Evolutionary conservation across 2,797 vertebrate species (phyloP).

Genomic region (Euthynnus affinis): DNA sequence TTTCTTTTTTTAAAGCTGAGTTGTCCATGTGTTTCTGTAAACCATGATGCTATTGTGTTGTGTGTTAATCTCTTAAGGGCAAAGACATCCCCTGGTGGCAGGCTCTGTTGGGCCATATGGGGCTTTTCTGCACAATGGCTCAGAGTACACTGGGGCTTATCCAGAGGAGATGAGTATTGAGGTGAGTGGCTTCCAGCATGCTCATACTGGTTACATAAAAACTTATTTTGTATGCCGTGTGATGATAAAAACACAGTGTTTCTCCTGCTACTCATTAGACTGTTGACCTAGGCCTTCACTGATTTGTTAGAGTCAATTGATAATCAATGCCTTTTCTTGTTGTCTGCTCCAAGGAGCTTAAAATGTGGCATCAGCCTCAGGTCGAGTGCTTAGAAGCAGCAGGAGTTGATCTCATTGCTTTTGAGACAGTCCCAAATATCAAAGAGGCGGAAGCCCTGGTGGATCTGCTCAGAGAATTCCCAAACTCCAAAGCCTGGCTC

Average conservation of each 20-base stretch:
- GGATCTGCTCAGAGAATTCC: constrained; percentile 88
- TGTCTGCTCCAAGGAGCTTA: constrained; percentile 80
- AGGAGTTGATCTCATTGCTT: constrained; percentile 87
- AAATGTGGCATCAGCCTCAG: constrained; percentile 87
- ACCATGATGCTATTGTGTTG: background rate
- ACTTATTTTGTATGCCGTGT: background rate
- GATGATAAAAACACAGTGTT: background rate
- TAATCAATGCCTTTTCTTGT: constrained; percentile 2
- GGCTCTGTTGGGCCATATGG: constrained; percentile 89
- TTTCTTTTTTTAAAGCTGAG: background rate
- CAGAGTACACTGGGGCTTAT: constrained; percentile 88
- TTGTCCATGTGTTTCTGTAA: background rate
- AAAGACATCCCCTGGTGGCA: constrained; percentile 80
- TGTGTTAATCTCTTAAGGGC: constrained; percentile 56
- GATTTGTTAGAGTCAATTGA: background rate
- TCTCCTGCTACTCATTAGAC: background rate
- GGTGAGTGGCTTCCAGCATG: constrained; percentile 65
- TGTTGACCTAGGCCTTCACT: background rate
- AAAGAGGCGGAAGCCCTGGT: constrained; percentile 87
- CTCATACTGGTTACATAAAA: background rate
- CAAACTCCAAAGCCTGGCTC: constrained; percentile 85
- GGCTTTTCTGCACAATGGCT: constrained; percentile 85
- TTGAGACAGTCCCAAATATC: constrained; percentile 89
- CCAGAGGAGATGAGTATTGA: constrained; percentile 83
- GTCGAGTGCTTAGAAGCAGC: constrained; percentile 82